These are phyloP conservation scores for Hydractinia echinata DNA, from an alignment of 30 jellyfish, hydroid and myxozoan genomes.

Conservation along the genomic window DNA sequence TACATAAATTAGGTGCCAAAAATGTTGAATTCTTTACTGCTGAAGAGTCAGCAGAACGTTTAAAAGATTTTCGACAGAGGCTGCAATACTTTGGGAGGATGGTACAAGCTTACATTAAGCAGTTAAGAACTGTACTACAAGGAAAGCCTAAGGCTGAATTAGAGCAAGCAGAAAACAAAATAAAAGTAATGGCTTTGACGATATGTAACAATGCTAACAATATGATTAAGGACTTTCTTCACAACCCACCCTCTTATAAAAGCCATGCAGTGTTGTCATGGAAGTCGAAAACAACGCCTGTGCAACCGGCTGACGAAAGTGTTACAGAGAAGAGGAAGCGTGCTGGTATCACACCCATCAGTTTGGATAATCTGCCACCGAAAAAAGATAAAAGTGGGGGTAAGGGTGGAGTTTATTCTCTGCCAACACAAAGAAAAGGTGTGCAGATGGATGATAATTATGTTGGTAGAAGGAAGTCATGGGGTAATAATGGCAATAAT, in stretches of 20 bases:
- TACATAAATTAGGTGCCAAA: constrained; percentile 80
- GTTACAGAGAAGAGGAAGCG: constrained; percentile 73
- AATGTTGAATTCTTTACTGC: constrained; percentile 48
- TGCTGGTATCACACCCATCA: constrained; percentile 95
- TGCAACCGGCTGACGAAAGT: constrained; percentile 31
- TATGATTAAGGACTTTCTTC: constrained; percentile 81
- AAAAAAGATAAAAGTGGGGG: constrained; percentile 42
- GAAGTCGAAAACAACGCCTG: constrained; percentile 63
- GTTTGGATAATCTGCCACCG: constrained; percentile 72
- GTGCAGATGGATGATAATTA: constrained; percentile 30
- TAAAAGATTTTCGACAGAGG: constrained; percentile 69
- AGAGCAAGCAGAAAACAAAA: constrained; percentile 67
- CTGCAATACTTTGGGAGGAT: constrained; percentile 87
- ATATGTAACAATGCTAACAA: constrained; percentile 73
- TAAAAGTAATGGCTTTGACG: constrained; percentile 66
- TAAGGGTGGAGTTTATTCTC: constrained; percentile 43
- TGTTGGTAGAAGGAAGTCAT: background rate
- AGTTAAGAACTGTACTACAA: constrained; percentile 60
- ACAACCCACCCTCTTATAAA: constrained; percentile 94
- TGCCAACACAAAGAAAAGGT: constrained; percentile 80
- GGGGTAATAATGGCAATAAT: constrained; percentile 42
- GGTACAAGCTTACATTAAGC: constrained; percentile 81
- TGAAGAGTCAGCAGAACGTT: constrained; percentile 61
- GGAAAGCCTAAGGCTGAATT: constrained; percentile 66
- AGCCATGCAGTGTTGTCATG: constrained; percentile 65